Evolutionary conservation across 2,113 vertebrate genomes (phyloP).

Genomic region (Holacanthus passer): DNA sequence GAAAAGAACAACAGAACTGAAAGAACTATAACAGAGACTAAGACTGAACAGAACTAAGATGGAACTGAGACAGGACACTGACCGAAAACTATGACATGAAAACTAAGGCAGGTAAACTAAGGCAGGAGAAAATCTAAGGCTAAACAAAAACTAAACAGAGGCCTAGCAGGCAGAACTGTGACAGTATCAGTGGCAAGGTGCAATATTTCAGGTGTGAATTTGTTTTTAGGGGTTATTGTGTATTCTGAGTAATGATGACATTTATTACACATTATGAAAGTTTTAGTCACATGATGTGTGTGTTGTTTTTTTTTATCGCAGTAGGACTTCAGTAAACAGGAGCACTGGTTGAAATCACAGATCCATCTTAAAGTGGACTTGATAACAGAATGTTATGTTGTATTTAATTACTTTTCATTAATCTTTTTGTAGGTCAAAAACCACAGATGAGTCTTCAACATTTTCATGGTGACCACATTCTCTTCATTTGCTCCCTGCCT

Average conservation of each 20-base stretch:
- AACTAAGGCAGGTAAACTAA: too few relatives aligned
- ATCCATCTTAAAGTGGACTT: not conserved
- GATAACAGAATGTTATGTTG: not conserved
- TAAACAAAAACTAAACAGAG: too few relatives aligned
- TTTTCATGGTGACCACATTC: rapidly evolving
- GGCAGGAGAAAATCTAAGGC: too few relatives aligned
- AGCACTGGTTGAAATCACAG: not conserved
- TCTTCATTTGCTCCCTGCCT: constrained; percentile 8
- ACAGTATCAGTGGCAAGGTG: too few relatives aligned
- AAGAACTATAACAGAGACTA: too few relatives aligned
- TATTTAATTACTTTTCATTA: not conserved
- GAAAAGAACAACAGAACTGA: too few relatives aligned
- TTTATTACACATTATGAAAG: not conserved
- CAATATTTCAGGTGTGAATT: too few relatives aligned
- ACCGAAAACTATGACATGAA: too few relatives aligned
- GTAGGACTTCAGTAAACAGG: not conserved
- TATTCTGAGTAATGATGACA: not conserved
- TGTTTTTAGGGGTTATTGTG: too few relatives aligned
- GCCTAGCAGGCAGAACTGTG: too few relatives aligned
- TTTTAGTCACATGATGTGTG: not conserved
- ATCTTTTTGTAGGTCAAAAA: constrained; percentile 18
- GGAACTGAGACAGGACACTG: too few relatives aligned
- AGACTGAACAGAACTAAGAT: too few relatives aligned
- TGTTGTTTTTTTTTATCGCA: not conserved
- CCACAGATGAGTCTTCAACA: not conserved